Evolutionary conservation across 2,888 invertebrate species (phyloP), one percentile per base, ranked within the genome.

Genomic region (Diarsia rubi): DNA sequence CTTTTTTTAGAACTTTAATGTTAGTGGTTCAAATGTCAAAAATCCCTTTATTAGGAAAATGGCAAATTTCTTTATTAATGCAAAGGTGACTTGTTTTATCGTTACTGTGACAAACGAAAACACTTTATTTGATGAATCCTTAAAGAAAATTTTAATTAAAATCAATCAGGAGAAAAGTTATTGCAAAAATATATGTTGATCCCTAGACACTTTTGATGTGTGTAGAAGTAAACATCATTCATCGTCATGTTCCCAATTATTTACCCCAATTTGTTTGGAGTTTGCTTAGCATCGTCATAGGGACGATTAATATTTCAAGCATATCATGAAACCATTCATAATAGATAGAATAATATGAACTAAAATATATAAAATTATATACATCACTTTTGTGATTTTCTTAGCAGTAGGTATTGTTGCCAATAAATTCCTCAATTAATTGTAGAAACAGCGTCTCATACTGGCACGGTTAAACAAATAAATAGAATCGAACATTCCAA

Each of bases 351-450:
- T 27, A 57, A 19, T 27, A 31, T 19, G 19, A 27, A 24, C 0
- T 27, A 27, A 27, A 31, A 31, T 9, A 19, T 9, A 19, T 19
- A 31, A 19, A 27, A 57, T 49, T 19, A 59, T 59, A 27, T 19
- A 3, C 19, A 19, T 27, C 27, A 27, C n/a, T n/a, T n/a, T 59
- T 19, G 27, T 31, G 8, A 37, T 44, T 62, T 75, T 45, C 14
- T 8, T 37, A 37, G 27, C 27, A 8, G 37, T 67, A 49, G 11
- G 37, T 68, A 49, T 44, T 19, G 37, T 47, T 79, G 62, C 54
- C 62, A 76, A 63, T 62, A 37, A 72, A 76, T 63, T 76, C 42
- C 19, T 63, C 31, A 79, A 62, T 21, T 79, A 24, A 63, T 79
- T 24, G 72, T 24, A 27, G 24, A 63, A 64, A 24, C 42, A 44